Evolutionary conservation across 2,888 invertebrate genomes (phyloP), one percentile per base, ranked within the genome.

Genomic region (Ischnura elegans): DNA sequence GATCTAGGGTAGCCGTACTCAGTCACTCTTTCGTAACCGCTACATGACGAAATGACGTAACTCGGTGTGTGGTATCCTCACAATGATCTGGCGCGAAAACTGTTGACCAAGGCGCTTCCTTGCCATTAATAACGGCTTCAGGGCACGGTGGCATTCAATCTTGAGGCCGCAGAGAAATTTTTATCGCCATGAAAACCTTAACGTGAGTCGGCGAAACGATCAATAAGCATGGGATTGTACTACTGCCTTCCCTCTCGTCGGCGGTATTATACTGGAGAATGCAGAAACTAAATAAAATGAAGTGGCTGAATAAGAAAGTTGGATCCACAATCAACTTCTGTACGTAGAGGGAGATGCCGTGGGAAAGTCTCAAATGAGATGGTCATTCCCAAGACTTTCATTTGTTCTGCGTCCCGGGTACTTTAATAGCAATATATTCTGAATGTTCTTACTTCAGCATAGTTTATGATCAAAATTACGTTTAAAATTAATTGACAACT

Each of bases 201-300:
- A 29, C 76, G 76, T 76, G 76, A 76, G 76, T 76, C 76, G 29
- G 76, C 76, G 36, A 76, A 76, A 36, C 76, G 36, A 76, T 76
- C 76, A 76, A 36, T 36, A 76, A 76, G 76, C 76, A 36, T 36
- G n/a, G 10, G 2, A 36, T 29, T 13, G 76, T 76, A 29, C 36
- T 29, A 76, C 36, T 13, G 76, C 36, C 76, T 36, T 76, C 16
- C 36, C 76, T 29, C 36, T 29, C 76, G 29, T 21, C 76, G 36
- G 76, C 76, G 13, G 61, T 36, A 0, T 76, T 76, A 10, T 36
- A 76, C 36, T 76, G 76, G 36, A 36, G 76, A 76, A n/a, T 36
- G 36, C 16, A 76, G 76, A 76, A 25, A 36, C 10, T 29, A 51
- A 51, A 51, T 51, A 51, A 51, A 36, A 16, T 10, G 16, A 76